Evolutionary conservation across 2,797 vertebrate species (phyloP).

Genomic region (Enteromius paludinosus): DNA sequence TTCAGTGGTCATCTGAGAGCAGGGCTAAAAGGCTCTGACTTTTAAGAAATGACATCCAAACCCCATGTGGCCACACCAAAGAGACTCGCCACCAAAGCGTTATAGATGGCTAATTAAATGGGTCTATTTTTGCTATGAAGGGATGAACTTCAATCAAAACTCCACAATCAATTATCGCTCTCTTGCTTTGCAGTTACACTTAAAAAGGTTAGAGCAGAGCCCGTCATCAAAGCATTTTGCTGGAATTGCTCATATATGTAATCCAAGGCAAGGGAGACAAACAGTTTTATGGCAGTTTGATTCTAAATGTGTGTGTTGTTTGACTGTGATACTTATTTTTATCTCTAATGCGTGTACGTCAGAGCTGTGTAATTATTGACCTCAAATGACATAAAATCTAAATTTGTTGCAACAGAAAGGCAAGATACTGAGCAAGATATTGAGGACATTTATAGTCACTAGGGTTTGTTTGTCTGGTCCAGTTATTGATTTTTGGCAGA

Average conservation of each 20-base stretch:
- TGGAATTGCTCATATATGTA: slow-evolving; percentile 7
- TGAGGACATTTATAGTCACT: not conserved
- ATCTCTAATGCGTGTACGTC: not conserved
- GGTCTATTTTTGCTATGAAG: slow-evolving; percentile 28
- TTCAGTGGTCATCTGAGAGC: not conserved
- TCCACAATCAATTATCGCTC: slow-evolving; percentile 59
- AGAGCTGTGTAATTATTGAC: not conserved
- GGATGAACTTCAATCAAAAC: slow-evolving; percentile 46
- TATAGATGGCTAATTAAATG: slow-evolving; percentile 33
- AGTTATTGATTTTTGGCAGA: not conserved
- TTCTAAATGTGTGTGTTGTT: not conserved
- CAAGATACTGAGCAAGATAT: not conserved
- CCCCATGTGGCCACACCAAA: not conserved
- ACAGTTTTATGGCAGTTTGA: not conserved
- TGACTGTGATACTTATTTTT: not conserved
- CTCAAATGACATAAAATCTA: not conserved
- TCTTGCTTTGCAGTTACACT: slow-evolving; percentile 11
- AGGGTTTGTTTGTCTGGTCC: not conserved
- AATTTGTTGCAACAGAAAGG: not conserved
- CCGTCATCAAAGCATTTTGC: slow-evolving; percentile 5
- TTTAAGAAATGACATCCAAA: slow-evolving; percentile 11
- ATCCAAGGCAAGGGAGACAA: not conserved
- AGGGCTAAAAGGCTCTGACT: slow-evolving; percentile 12
- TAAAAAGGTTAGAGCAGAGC: slow-evolving; percentile 28
- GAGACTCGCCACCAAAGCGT: not conserved